Base-by-base conservation (phyloP, 2,888 invertebrate species). In the Diaperis boleti region DNA sequence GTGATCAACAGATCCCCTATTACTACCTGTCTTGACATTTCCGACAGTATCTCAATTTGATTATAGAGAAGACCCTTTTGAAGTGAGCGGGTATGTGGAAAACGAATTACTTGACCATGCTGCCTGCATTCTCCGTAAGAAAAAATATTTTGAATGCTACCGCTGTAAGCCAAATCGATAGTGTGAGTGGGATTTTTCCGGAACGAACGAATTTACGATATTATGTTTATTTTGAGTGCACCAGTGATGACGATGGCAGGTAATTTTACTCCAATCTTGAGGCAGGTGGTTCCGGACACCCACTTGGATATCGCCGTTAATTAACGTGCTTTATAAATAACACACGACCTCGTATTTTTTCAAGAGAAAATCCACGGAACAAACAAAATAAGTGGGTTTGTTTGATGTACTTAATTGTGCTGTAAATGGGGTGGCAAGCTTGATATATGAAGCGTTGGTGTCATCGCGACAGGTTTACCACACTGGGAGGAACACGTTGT, bases 321-420 rank as follows among this genome's bases (percentile, higher is more conserved):
- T 35, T 35, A 13, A n/a, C 10, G 11, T 44, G 44, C 26, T n/a
- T 26, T 20, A 20, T 22, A 20, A 47, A 47, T 31, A 50, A 37
- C 50, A 11, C n/a, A n/a, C 33, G 35, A 18, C 50, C 50, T 50
- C 37, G 50, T 50, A 50, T 22, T 15, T 17, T 13, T 5, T 18
- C 3, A 33, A 49, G 50, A 37, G 50, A 50, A 50, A 50, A 50
- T 47, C 47, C 15, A 47, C 31, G 13, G 6, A 17, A 26, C 31
- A 22, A 47, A 47, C 47, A 47, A 29, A 47, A 39, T 39, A 39
- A 39, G 15, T 17, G 15, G n/a, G 14, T 17, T 39, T 14, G 14
- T 39, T 39, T 11, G 5, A 2, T 1, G 11, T 33, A 2, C 2
- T 11, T 33, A 33, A 33, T 33, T 33, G 13, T 13, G n/a, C 6